A percentile compares a stretch with the other conserved stretches of the same genome.
Evolutionary conservation across 1,140 invertebrate species (phyloP).

Genomic region (Pantala flavescens): DNA sequence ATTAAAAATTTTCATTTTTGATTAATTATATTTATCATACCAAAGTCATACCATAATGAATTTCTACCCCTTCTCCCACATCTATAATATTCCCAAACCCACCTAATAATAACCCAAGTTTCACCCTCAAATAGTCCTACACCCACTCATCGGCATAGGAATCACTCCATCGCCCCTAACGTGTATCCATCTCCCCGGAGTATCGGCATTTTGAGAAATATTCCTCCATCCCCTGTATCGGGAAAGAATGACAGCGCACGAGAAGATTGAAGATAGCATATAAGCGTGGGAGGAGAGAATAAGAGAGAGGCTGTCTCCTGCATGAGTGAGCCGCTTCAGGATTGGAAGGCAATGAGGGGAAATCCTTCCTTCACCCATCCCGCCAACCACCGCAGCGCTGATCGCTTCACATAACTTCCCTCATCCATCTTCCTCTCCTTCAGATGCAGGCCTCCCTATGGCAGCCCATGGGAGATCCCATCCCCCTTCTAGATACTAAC

Average conservation of each 20-base stretch:
- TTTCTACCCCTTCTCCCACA: too few species aligned
- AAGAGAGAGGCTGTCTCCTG: conserved; percentile 3
- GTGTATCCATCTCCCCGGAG: too few species aligned
- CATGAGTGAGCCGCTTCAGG: conserved; percentile 1
- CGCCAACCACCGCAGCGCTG: conserved; percentile 4
- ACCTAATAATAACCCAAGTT: too few species aligned
- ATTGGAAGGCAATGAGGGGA: background rate
- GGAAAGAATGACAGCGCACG: background rate
- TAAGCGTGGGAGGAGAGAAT: background rate
- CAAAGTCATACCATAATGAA: too few species aligned
- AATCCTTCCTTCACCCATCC: background rate
- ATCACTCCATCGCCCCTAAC: too few species aligned
- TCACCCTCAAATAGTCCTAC: too few species aligned
- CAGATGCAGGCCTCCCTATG: background rate
- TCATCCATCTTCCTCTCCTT: conserved; percentile 8
- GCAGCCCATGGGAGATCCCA: background rate
- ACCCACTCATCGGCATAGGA: too few species aligned
- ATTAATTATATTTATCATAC: too few species aligned
- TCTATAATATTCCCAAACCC: too few species aligned
- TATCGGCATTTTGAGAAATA: too few species aligned
- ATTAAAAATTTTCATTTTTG: too few species aligned
- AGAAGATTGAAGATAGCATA: background rate
- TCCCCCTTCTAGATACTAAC: background rate
- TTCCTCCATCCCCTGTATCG: background rate
- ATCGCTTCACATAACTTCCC: conserved; percentile 8